Percentiles rank a stretch among this genome's conserved stretches.
These are phyloP conservation scores for Typhlichthys subterraneus DNA, from an alignment of 2,797 vertebrate genomes.

Conservation along the genomic window DNA sequence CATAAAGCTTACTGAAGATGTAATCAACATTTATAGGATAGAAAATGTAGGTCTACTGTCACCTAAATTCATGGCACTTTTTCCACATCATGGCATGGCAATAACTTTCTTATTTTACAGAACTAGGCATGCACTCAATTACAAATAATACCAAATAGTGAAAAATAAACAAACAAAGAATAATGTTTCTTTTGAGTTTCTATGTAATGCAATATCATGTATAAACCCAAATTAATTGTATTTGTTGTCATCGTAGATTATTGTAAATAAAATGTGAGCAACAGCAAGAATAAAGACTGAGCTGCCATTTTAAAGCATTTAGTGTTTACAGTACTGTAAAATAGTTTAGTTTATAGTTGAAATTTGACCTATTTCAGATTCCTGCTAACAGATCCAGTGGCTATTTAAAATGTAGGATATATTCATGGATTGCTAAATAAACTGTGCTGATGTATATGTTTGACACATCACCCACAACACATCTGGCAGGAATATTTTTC, in stretches of 20 bases:
- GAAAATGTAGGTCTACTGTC: conserved; percentile 1
- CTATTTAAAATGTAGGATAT: conserved; percentile 4
- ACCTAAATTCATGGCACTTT: conserved; percentile 46
- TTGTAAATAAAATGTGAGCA: background rate
- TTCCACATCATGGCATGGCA: conserved; percentile 15
- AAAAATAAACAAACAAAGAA: conserved; percentile 54
- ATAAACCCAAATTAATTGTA: conserved; percentile 11
- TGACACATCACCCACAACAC: background rate
- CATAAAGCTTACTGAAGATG: conserved; percentile 13
- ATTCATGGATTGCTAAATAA: background rate
- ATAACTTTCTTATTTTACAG: conserved; percentile 24
- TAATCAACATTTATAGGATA: conserved; percentile 3
- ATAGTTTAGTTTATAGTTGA: conserved; percentile 5
- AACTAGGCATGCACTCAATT: conserved; percentile 38
- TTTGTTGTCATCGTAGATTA: background rate
- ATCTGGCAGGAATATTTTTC: conserved; percentile 15
- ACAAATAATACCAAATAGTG: conserved; percentile 48
- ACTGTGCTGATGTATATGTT: background rate
- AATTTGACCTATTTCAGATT: conserved; percentile 18
- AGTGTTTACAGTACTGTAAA: background rate
- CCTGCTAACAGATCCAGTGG: conserved; percentile 1
- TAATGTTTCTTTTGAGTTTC: conserved; percentile 20
- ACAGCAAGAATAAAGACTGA: conserved; percentile 27
- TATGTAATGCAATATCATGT: background rate
- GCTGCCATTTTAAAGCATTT: conserved; percentile 61